Evolutionary conservation across 2,888 invertebrate genomes (phyloP).

Genomic region (Diarsia dahlii): DNA sequence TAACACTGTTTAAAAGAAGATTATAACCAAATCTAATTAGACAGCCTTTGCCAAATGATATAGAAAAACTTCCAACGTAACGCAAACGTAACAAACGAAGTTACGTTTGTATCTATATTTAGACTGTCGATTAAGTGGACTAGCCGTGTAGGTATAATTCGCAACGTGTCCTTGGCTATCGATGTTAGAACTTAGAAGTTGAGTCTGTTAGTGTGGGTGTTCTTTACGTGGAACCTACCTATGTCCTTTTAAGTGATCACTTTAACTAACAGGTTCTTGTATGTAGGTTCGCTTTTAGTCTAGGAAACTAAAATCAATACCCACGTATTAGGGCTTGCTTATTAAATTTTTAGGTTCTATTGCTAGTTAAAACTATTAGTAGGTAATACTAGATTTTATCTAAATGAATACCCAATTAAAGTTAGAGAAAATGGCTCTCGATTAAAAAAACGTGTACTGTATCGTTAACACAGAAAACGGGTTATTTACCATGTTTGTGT

Average conservation of each 20-base stretch:
- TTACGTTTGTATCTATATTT: conserved; percentile 39
- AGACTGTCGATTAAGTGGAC: conserved; percentile 14
- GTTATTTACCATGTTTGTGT: too few relatives aligned
- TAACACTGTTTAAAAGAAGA: neutral
- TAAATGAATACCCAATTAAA: neutral
- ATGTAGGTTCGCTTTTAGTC: neutral
- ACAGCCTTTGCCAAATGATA: neutral
- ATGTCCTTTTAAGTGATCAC: conserved; percentile 35
- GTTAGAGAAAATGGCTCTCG: neutral
- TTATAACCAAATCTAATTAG: conserved; percentile 27
- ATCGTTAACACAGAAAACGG: too few relatives aligned
- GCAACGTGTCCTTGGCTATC: conserved; percentile 42
- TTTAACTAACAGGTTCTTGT: conserved; percentile 9
- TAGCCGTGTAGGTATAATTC: conserved; percentile 16
- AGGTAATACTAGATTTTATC: neutral
- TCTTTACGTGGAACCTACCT: conserved; percentile 5
- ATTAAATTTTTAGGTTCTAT: neutral
- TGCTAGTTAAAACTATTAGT: neutral
- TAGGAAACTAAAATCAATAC: neutral
- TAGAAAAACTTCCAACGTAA: neutral
- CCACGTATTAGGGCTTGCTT: neutral
- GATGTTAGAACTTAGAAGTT: conserved; percentile 4
- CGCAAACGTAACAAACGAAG: conserved; percentile 9
- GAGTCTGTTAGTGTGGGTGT: conserved; percentile 25
- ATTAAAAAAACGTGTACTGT: neutral